A percentile compares a stretch with the other conserved stretches of the same genome.
Conservation (phyloP, 2,113 vertebrate genomes). For the Anarrhichthys ocellatus region DNA sequence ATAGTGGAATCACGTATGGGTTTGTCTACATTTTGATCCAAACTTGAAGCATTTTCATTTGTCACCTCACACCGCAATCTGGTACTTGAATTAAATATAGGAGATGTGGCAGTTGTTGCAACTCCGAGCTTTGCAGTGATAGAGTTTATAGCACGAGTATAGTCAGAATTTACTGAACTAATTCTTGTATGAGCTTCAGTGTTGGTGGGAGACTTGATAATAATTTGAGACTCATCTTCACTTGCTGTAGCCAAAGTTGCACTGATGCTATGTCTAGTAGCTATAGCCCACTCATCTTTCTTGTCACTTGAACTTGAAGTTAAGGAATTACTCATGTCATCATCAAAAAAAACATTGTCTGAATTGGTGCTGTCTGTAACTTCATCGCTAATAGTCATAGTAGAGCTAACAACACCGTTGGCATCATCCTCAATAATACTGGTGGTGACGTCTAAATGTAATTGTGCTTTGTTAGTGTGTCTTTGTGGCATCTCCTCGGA, state of each 20-base stretch:
- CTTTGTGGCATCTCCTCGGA: conserved; percentile 4
- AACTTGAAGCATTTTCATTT: conserved; percentile 7
- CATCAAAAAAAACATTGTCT: conserved; percentile 76
- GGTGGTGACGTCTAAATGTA: neutral
- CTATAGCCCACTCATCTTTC: conserved; percentile 14
- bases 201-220: neutral
- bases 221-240: conserved; percentile 20
- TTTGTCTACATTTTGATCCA: conserved; percentile 4
- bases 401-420: conserved; percentile 2
- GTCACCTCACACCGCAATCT: conserved; percentile 16
- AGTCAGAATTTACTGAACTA: conserved; percentile 37
- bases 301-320: conserved; percentile 28
- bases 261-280: neutral
- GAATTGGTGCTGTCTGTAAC: conserved; percentile 71
- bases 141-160: conserved; percentile 57
- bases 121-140: conserved; percentile 67
- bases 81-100: conserved; percentile 42
- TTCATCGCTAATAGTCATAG: conserved; percentile 54
- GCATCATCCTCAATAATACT: conserved; percentile 44
- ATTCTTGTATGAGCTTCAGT: conserved; percentile 9
- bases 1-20: neutral
- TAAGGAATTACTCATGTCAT: conserved; percentile 41
- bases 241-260: neutral
- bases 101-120: conserved; percentile 35
- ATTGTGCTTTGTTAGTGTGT: conserved; percentile 5